A percentile compares a stretch with the other conserved stretches of the same genome.
These are phyloP conservation scores for Philantomba maxwellii DNA, from an alignment of 2,113 vertebrate species.

Conservation along the genomic window DNA sequence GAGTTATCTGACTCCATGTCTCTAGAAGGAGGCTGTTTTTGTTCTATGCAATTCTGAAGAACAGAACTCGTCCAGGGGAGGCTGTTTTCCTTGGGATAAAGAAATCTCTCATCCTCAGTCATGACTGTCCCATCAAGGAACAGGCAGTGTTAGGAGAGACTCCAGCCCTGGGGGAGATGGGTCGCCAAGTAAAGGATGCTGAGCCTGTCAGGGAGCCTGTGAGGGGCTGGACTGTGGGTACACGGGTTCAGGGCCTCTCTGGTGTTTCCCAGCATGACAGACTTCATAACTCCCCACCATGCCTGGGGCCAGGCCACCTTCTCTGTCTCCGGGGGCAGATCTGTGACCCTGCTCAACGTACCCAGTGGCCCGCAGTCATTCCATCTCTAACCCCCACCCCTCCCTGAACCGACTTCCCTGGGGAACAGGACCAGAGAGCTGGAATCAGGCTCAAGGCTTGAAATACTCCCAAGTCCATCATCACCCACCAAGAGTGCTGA, in stretches of 20 bases:
- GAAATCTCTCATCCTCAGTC: neutral
- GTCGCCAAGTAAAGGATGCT: neutral
- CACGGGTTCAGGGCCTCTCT: neutral
- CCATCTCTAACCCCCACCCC: neutral
- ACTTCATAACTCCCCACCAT: neutral
- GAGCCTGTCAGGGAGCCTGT: neutral
- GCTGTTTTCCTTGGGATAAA: neutral
- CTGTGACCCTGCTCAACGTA: neutral
- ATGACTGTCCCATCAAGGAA: too few species aligned
- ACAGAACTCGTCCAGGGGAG: neutral
- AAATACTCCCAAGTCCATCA: fast-evolving
- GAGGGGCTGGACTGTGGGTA: neutral
- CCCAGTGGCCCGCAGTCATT: neutral
- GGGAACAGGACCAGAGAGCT: neutral
- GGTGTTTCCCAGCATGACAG: neutral
- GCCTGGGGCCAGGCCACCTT: neutral
- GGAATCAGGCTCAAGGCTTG: too few species aligned
- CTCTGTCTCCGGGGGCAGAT: neutral
- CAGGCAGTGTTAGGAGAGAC: neutral
- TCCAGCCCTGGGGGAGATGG: neutral
- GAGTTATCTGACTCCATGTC: neutral
- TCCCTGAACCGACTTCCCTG: neutral
- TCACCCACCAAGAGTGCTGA: neutral
- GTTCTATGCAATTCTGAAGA: neutral
- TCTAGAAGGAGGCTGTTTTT: neutral